A percentile compares a stretch with the other conserved stretches of the same genome.
phyloP scores from a whole-genome alignment of 35 echinoderm and acorn worm species.

The Heliocidaris tuberculata region DNA sequence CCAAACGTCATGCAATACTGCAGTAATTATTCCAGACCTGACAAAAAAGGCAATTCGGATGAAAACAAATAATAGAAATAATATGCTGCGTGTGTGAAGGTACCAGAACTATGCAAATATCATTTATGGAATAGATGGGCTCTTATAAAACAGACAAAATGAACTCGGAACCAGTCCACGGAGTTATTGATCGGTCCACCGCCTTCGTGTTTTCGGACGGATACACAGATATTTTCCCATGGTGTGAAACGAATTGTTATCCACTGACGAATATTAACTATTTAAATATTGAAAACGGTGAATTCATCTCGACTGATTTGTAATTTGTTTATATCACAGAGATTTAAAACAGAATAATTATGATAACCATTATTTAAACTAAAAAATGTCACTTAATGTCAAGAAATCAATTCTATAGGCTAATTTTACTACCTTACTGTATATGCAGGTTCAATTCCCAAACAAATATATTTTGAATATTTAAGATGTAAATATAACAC shows the following conservation, averaged over 20 bases:
- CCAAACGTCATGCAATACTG: constrained; percentile 9
- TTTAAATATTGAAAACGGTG: no score
- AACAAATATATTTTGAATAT: no score
- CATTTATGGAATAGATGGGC: not conserved
- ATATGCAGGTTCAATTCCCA: no score
- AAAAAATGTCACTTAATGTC: no score
- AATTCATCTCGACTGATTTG: not conserved
- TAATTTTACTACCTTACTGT: no score
- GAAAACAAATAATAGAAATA: not conserved
- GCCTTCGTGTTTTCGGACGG: not conserved
- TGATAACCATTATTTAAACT: not conserved
- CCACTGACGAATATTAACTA: no score
- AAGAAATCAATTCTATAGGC: no score
- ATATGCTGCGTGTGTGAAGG: not conserved
- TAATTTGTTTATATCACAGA: not conserved
- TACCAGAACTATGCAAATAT: constrained; percentile 4
- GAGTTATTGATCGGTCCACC: no score
- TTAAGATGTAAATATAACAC: no score
- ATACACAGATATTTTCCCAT: not conserved
- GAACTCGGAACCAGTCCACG: not conserved
- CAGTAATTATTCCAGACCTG: not conserved
- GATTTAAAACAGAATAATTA: not conserved
- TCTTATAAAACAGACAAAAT: not conserved
- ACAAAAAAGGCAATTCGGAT: not conserved
- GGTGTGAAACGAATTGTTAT: not conserved